A percentile compares a stretch with the other conserved stretches of the same genome.
These are phyloP conservation scores for Chrysotoxum bicinctum DNA, from an alignment of 2,888 invertebrate genomes.

Conservation along the genomic window DNA sequence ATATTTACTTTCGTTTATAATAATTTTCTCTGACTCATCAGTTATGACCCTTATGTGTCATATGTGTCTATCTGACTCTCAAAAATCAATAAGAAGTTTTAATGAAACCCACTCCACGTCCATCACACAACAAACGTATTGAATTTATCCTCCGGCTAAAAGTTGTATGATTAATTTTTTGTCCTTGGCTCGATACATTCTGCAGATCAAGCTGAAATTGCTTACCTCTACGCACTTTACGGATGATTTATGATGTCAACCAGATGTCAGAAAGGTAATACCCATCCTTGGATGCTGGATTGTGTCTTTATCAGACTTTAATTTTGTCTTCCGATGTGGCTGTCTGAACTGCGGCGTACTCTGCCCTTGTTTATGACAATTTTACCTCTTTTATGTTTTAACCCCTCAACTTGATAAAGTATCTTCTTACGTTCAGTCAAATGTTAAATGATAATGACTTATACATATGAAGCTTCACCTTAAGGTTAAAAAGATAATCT, in stretches of 20 bases:
- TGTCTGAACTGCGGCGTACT: neutral
- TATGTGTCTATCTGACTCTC: neutral
- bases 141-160: slow-evolving; percentile 34
- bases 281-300: slow-evolving; percentile 18
- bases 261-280: slow-evolving; percentile 71
- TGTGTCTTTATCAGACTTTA: slow-evolving; percentile 41
- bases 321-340: slow-evolving; percentile 34
- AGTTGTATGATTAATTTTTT: slow-evolving; percentile 68
- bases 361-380: slow-evolving; percentile 45
- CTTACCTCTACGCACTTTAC: slow-evolving; percentile 61
- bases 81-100: slow-evolving; percentile 25
- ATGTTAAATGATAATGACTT: slow-evolving; percentile 22
- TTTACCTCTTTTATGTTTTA: slow-evolving; percentile 49
- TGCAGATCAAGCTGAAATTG: slow-evolving; percentile 51
- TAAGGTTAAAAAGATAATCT: slow-evolving; percentile 60
- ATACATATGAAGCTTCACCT: slow-evolving; percentile 32
- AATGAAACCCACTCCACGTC: slow-evolving; percentile 3
- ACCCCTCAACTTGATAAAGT: slow-evolving; percentile 16
- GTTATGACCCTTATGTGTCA: neutral
- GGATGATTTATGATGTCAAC: slow-evolving; percentile 70
- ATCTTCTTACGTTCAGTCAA: neutral
- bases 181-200: slow-evolving; percentile 32
- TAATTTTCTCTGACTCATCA: neutral
- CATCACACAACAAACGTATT: neutral
- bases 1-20: no score